These are phyloP conservation scores for Herpailurus yagouaroundi DNA, from an alignment of 2,113 vertebrate genomes.

Conservation along the genomic window DNA sequence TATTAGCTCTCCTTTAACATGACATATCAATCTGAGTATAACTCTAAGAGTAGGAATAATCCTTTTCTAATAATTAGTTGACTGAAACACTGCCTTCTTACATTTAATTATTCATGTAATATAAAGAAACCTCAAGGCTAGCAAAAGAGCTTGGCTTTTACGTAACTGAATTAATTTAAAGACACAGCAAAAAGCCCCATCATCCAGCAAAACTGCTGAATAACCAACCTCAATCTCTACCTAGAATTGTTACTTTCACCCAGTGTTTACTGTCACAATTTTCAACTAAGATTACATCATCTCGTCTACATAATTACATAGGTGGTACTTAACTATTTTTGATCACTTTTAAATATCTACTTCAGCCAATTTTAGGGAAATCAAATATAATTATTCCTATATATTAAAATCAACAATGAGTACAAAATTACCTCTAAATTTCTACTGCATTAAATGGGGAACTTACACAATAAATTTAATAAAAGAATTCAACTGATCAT, in stretches of 20 bases:
- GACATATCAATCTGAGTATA: conserved; percentile 10
- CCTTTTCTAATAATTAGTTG: neutral
- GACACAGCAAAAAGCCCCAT: neutral
- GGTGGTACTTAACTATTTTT: neutral
- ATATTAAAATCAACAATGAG: conserved; percentile 24
- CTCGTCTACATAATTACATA: neutral
- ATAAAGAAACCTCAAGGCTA: conserved; percentile 23
- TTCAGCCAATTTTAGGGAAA: conserved; percentile 27
- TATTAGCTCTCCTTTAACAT: conserved; percentile 34
- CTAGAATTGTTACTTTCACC: conserved; percentile 9
- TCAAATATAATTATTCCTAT: conserved; percentile 21
- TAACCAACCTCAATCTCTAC: neutral
- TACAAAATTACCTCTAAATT: conserved; percentile 41
- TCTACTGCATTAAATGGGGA: conserved; percentile 25
- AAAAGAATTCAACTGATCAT: conserved; percentile 22
- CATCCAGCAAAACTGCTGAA: conserved; percentile 39
- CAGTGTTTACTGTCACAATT: neutral
- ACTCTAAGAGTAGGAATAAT: neutral
- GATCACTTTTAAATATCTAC: neutral
- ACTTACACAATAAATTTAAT: neutral
- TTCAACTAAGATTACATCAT: conserved; percentile 15
- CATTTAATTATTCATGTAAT: neutral
- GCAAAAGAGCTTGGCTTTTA: conserved; percentile 22
- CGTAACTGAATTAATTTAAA: conserved; percentile 21
- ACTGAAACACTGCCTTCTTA: neutral